These are phyloP conservation scores for Psittacula echo DNA, from an alignment of 2,797 vertebrate genomes.

Conservation along the genomic window DNA sequence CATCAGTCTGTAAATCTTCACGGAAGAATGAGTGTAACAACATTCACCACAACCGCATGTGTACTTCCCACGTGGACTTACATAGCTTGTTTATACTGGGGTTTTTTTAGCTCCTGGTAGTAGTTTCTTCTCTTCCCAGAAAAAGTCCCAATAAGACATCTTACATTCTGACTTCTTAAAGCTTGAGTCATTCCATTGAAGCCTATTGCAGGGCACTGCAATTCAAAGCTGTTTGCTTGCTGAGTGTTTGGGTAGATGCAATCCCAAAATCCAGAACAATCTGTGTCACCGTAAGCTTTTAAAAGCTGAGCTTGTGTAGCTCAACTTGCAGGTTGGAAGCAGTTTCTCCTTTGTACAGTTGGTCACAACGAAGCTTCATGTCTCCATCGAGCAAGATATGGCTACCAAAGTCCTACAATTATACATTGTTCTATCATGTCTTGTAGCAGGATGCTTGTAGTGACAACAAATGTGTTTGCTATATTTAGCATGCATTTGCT, in stretches of 20 bases:
- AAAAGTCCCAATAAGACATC: not conserved
- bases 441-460: not conserved
- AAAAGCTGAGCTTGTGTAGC: not conserved
- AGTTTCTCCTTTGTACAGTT: not conserved
- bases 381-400: not conserved
- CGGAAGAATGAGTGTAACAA: not conserved
- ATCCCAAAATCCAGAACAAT: not conserved
- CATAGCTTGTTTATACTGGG: not conserved
- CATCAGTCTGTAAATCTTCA: not conserved
- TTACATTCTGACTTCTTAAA: not conserved
- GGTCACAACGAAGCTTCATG: too few species aligned
- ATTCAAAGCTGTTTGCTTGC: not conserved
- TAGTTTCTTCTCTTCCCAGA: not conserved
- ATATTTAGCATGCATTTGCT: not conserved
- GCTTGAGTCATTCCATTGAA: not conserved
- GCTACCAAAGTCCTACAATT: not conserved
- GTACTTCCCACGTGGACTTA: not conserved
- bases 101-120: not conserved
- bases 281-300: not conserved
- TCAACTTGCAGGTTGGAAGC: not conserved
- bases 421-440: rapidly evolving
- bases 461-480: not conserved
- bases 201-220: not conserved
- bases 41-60: not conserved
- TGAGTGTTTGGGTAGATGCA: not conserved